These are phyloP conservation scores for Zaprionus lineosus DNA, from an alignment of 2,888 invertebrate species.

Conservation along the genomic window DNA sequence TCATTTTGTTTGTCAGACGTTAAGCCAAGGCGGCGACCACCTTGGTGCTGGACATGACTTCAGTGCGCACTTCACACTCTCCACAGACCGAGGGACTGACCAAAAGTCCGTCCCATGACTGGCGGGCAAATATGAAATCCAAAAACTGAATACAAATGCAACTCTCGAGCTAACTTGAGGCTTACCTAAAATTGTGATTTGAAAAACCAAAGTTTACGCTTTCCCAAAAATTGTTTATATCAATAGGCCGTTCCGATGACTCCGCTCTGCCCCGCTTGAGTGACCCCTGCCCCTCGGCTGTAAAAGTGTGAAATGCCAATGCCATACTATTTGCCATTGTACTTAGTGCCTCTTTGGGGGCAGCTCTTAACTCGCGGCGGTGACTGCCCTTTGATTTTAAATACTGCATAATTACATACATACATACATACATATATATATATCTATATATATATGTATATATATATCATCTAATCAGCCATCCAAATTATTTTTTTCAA, in stretches of 20 bases:
- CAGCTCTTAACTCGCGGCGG: background rate
- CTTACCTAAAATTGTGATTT: conserved; percentile 62
- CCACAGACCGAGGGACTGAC: too few relatives aligned
- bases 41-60: conserved; percentile 33
- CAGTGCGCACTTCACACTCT: too few relatives aligned
- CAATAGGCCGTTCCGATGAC: conserved; percentile 56
- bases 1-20: conserved; percentile 45
- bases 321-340: conserved; percentile 63
- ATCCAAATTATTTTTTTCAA: too few relatives aligned
- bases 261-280: conserved; percentile 24
- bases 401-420: too few relatives aligned
- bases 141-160: conserved; percentile 16
- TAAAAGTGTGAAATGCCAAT: conserved; percentile 76
- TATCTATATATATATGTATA: too few relatives aligned
- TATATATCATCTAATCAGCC: too few relatives aligned
- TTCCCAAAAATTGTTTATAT: conserved; percentile 64
- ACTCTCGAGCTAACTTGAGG: conserved; percentile 14
- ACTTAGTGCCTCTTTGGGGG: conserved; percentile 57
- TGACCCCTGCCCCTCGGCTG: conserved; percentile 52
- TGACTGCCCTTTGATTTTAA: too few relatives aligned
- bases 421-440: too few relatives aligned
- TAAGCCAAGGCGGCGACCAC: conserved; percentile 56
- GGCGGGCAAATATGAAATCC: conserved; percentile 44
- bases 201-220: conserved; percentile 74
- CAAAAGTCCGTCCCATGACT: conserved; percentile 38